phyloP scores from a whole-genome alignment of 2,797 vertebrate genomes.

The Petrocephalus sullivani region DNA sequence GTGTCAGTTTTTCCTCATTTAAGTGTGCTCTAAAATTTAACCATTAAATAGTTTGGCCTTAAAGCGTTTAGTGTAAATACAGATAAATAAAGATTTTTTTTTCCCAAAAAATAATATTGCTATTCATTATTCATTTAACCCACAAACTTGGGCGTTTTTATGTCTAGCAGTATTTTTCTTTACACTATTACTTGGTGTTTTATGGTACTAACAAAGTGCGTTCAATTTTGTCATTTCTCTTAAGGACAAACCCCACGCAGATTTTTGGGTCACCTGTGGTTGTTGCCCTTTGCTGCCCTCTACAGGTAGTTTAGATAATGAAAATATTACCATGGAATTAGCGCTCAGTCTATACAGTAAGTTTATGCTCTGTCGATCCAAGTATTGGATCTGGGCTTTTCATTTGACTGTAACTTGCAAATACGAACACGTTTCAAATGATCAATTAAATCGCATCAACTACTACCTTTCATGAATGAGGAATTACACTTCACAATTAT shows the following conservation, averaged over 20 bases:
- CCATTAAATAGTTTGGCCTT: background rate
- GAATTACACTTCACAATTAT: background rate
- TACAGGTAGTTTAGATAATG: conserved; percentile 25
- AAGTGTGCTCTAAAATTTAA: background rate
- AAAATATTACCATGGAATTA: background rate
- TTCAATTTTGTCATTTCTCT: background rate
- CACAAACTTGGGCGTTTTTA: background rate
- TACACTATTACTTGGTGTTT: background rate
- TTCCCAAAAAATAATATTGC: background rate
- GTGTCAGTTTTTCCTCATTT: background rate
- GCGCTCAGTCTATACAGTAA: background rate
- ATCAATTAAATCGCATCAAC: background rate
- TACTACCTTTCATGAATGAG: background rate
- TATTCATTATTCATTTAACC: background rate
- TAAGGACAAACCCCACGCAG: background rate
- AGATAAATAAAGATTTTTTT: background rate
- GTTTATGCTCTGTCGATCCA: background rate
- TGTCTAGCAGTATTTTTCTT: background rate
- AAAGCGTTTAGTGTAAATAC: background rate
- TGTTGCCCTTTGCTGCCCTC: conserved; percentile 29
- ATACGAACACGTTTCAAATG: background rate
- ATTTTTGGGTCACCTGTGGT: background rate
- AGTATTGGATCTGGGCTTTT: background rate
- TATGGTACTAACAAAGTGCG: background rate
- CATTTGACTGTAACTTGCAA: background rate